Conservation (phyloP, 2,113 vertebrate genomes). For the Heterotilapia buettikoferi region DNA sequence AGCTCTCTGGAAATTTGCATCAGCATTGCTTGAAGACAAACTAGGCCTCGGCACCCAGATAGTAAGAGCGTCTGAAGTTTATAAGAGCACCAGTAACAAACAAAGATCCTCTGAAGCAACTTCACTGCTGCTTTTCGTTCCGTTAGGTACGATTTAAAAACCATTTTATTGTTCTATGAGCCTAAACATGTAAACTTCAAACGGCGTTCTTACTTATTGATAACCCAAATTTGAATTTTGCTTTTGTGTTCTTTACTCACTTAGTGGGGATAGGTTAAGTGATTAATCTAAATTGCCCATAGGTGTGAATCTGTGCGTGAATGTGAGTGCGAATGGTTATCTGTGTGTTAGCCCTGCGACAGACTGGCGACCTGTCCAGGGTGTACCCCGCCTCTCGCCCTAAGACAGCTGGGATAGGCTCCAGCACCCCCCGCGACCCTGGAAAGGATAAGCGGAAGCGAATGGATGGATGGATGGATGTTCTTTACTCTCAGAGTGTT, state of each 20-base stretch:
- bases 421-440: no score
- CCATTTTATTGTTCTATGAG: not conserved
- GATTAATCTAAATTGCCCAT: no score
- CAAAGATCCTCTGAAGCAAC: not conserved
- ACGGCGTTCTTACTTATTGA: accelerated
- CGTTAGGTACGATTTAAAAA: accelerated
- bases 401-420: no score
- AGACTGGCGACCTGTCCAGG: no score
- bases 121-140: accelerated
- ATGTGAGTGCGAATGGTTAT: no score
- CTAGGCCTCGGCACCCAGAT: not conserved
- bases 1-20: not conserved
- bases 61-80: not conserved
- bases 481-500: not conserved
- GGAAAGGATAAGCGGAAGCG: no score
- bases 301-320: no score
- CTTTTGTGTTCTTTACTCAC: not conserved
- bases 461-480: no score
- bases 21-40: not conserved
- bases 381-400: no score
- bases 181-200: not conserved
- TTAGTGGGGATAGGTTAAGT: no score
- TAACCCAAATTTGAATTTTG: not conserved
- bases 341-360: no score
- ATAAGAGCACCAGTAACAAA: not conserved